A percentile compares a stretch with the other conserved stretches of the same genome.
phyloP scores from a whole-genome alignment of 30 jellyfish, hydroid and myxozoan species.

The Hydractinia symbiolongicarpus region DNA sequence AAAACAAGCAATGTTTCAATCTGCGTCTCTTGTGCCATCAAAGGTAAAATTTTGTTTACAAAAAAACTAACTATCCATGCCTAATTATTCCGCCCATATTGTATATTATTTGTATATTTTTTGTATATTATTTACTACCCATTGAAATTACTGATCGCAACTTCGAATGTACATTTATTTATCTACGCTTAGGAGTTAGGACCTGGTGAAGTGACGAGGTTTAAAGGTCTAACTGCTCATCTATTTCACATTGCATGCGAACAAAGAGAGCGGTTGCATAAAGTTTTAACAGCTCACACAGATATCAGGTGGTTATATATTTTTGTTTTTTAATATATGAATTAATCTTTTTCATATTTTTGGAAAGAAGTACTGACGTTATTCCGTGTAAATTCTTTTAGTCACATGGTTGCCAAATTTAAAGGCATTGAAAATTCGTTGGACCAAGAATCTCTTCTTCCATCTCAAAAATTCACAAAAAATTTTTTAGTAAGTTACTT shows the following conservation, averaged over 20 bases:
- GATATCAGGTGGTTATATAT: neutral
- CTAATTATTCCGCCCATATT: neutral
- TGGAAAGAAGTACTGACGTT: too few species aligned
- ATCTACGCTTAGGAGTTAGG: conserved; percentile 49
- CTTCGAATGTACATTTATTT: neutral
- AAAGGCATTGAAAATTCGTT: too few species aligned
- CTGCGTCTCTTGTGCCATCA: conserved; percentile 63
- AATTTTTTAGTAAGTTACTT: too few species aligned
- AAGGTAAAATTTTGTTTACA: conserved; percentile 36
- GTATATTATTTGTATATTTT: neutral
- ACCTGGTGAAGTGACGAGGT: conserved; percentile 66
- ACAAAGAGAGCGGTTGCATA: conserved; percentile 39
- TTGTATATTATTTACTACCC: neutral
- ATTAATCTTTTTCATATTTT: too few species aligned
- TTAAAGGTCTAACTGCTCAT: conserved; percentile 63
- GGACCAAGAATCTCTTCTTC: too few species aligned
- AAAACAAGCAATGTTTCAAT: conserved; percentile 31
- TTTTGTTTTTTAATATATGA: neutral
- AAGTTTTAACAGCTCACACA: neutral
- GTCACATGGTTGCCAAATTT: too few species aligned
- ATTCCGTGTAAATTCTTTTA: too few species aligned
- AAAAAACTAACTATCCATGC: neutral
- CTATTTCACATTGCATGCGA: conserved; percentile 32
- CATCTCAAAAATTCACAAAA: too few species aligned
- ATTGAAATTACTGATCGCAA: too few species aligned